phyloP scores from a whole-genome alignment of 2,888 invertebrate species.

The Pyrgus malvae region DNA sequence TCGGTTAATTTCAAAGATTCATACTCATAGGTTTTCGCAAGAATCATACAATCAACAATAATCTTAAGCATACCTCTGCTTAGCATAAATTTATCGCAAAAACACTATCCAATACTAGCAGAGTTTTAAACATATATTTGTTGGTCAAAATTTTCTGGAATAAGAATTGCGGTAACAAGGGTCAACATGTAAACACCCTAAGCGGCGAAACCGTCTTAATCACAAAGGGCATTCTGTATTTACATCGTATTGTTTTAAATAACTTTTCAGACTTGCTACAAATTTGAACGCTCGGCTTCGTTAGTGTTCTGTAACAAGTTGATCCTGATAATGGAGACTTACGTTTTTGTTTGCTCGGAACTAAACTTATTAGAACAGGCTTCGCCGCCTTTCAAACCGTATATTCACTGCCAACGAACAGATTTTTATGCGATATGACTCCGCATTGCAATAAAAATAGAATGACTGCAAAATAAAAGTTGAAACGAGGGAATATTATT shows the following conservation, averaged over 20 bases:
- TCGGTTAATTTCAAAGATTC: too few relatives aligned
- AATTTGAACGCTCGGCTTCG: slow-evolving; percentile 13
- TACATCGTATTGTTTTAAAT: slow-evolving; percentile 5
- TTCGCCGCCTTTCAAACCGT: background rate
- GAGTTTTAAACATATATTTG: too few relatives aligned
- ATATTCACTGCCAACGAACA: slow-evolving; percentile 14
- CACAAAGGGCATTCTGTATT: background rate
- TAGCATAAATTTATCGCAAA: too few relatives aligned
- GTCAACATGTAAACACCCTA: too few relatives aligned
- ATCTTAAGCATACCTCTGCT: too few relatives aligned
- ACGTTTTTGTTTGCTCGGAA: slow-evolving; percentile 15
- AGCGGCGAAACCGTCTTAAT: slow-evolving; percentile 3
- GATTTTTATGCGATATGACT: slow-evolving; percentile 15
- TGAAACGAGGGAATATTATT: background rate
- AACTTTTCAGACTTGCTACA: slow-evolving; percentile 16
- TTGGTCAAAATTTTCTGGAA: too few relatives aligned
- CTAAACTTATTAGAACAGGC: slow-evolving; percentile 14
- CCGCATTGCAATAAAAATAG: slow-evolving; percentile 7
- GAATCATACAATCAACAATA: too few relatives aligned
- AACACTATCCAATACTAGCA: too few relatives aligned
- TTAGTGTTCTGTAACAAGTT: slow-evolving; percentile 14
- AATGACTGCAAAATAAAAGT: slow-evolving; percentile 1
- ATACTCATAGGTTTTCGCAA: too few relatives aligned
- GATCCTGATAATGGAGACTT: slow-evolving; percentile 19
- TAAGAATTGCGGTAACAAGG: too few relatives aligned